Evolutionary conservation across 1,140 invertebrate genomes (phyloP).

Genomic region (Danaus melanippus): DNA sequence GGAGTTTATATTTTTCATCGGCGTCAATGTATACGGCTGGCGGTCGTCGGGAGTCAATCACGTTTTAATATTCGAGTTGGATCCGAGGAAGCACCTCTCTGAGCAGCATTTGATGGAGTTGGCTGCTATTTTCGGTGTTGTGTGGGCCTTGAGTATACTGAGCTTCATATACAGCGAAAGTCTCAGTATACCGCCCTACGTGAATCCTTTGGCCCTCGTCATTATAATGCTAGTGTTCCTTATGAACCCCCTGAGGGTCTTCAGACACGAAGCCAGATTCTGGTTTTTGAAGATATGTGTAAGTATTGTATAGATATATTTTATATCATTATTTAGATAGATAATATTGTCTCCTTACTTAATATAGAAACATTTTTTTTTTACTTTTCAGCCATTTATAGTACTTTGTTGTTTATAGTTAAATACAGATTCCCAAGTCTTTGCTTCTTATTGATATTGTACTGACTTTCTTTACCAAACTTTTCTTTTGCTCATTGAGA

Average conservation of each 20-base stretch:
- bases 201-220: conserved; percentile 90
- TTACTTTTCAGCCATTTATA: not conserved
- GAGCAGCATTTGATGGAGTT: conserved; percentile 98
- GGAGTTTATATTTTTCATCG: conserved; percentile 95
- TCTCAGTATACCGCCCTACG: conserved; percentile 91
- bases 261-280: conserved; percentile 91
- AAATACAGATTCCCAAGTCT: too few relatives aligned
- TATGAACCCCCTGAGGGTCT: conserved; percentile 93
- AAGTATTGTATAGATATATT: conserved; percentile 52
- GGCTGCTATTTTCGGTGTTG: conserved; percentile 93
- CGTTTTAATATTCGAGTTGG: conserved; percentile 98
- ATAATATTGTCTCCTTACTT: not conserved
- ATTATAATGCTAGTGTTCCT: conserved; percentile 91
- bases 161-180: conserved; percentile 88
- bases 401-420: too few relatives aligned
- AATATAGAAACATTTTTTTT: not conserved
- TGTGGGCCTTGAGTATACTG: conserved; percentile 91
- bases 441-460: too few relatives aligned
- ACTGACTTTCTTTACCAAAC: too few relatives aligned
- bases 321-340: conserved; percentile 6
- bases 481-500: too few relatives aligned
- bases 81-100: conserved; percentile 96
- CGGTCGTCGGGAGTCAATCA: conserved; percentile 98
- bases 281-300: conserved; percentile 86
- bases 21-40: conserved; percentile 99